Conservation (phyloP, 2,113 vertebrate genomes). For the Vidua chalybeata region DNA sequence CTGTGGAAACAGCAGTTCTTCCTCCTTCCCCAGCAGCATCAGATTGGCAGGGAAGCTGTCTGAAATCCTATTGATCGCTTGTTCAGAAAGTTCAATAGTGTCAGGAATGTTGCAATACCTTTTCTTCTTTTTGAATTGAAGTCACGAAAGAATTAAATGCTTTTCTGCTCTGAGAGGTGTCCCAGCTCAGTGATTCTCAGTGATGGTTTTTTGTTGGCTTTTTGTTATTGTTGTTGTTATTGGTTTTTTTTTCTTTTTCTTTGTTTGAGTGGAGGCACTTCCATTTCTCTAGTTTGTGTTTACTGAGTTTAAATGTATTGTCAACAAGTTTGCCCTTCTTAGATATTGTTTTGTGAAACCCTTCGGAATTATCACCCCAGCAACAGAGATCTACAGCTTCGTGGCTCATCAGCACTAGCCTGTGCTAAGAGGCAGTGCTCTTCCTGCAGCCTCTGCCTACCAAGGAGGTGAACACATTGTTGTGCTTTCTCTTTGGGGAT, state of each 20-base stretch:
- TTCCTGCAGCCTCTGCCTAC: not conserved
- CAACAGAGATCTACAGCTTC: not conserved
- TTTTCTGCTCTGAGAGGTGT: not conserved
- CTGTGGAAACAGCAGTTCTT: not conserved
- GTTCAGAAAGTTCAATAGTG: not conserved
- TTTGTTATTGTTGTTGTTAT: not conserved
- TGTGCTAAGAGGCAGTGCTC: not conserved
- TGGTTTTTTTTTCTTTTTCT: too few relatives aligned
- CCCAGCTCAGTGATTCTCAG: not conserved
- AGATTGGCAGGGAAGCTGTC: not conserved
- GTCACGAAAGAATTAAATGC: not conserved
- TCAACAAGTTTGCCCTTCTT: not conserved
- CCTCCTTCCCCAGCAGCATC: not conserved
- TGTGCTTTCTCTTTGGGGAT: not conserved
- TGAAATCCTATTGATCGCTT: not conserved
- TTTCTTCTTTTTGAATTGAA: conserved; percentile 2
- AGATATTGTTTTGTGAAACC: not conserved
- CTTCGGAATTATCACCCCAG: not conserved
- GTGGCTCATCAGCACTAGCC: not conserved
- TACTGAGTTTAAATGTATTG: not conserved
- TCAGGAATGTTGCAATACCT: not conserved
- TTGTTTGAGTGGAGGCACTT: not conserved
- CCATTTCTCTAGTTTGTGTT: not conserved
- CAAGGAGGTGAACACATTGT: not conserved
- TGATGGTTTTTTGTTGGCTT: not conserved